phyloP scores from a whole-genome alignment of 1,140 invertebrate genomes.

The Planococcus citri region DNA sequence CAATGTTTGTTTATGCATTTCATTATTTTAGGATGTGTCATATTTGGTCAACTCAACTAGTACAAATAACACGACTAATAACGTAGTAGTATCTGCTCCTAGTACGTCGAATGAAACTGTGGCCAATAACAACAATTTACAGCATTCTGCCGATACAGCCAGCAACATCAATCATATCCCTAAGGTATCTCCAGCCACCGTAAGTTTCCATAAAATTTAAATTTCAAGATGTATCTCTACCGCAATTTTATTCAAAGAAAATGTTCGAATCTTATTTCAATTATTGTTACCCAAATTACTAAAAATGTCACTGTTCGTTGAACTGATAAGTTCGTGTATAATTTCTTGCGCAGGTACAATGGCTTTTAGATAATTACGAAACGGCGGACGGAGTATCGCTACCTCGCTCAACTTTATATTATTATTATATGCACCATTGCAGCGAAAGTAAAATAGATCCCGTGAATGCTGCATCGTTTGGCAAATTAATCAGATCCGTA shows the following conservation, averaged over 20 bases:
- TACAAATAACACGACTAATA: not conserved
- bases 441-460: constrained; percentile 88
- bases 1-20: not conserved
- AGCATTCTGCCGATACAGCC: constrained; percentile 35
- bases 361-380: constrained; percentile 97
- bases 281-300: too few species aligned
- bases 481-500: constrained; percentile 94
- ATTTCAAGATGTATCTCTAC: too few species aligned
- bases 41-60: constrained; percentile 12
- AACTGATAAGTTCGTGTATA: too few species aligned
- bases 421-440: constrained; percentile 93
- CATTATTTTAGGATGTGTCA: constrained; percentile 10
- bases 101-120: not conserved
- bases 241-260: too few species aligned
- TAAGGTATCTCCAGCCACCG: constrained; percentile 73
- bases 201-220: too few species aligned
- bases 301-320: not conserved
- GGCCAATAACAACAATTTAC: not conserved
- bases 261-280: too few species aligned
- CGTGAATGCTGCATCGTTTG: constrained; percentile 98
- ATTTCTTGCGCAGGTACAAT: constrained; percentile 64
- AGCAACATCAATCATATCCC: constrained; percentile 65
- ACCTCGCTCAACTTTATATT: constrained; percentile 89
- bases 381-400: constrained; percentile 93
- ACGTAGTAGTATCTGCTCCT: not conserved